Base-by-base conservation (phyloP, 23 tunicate genomes). In the Halocynthia roretzi region DNA sequence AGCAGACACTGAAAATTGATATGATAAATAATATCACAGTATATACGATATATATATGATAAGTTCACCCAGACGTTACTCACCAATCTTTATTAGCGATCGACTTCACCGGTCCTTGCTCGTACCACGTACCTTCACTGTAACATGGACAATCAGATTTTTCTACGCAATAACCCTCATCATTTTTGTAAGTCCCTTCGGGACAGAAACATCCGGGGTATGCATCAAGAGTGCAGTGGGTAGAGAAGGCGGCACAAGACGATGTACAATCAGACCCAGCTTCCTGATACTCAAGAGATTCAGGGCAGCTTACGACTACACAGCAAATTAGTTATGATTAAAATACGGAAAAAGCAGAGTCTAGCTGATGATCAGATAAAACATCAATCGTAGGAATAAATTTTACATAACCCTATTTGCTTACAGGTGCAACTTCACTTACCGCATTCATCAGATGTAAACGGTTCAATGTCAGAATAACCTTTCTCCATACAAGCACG, bases 151-250 rank as follows among this genome's bases (percentile, higher is more conserved):
- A 83, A 8, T 68, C 82, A 8, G 76, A 81, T 61, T 50, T 48
- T 6, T 70, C 52, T 14, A 83, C 87, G 60, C 87, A 83, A 21
- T 50, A 60, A 83, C 87, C 87, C 40, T 68, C 70, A 54, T 8
- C 69, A 83, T 76, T 76, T 56, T 76, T 70, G 56, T 83, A 83
- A 9, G 73, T 65, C 66, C 87, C 87, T n/a, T 50, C 71, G 18
- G 87, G 87, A 52, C 87, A 83, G 82, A 83, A 83, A 54, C 87
- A 83, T 49, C 87, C 82, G 5, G 76, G 52, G 58, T 76, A 61
- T 21, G 69, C 48, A 31, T 15, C 74, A 51, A 7, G 6, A 9
- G 77, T 21, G 62, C 87, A 83, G 63, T 50, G 55, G 56, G 31
- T 50, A 2, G 49, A 68, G 60, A 83, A 56, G n/a, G 82, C 56